phyloP scores from a whole-genome alignment of 1,140 invertebrate genomes.

The Brachionus manjavacas region DNA sequence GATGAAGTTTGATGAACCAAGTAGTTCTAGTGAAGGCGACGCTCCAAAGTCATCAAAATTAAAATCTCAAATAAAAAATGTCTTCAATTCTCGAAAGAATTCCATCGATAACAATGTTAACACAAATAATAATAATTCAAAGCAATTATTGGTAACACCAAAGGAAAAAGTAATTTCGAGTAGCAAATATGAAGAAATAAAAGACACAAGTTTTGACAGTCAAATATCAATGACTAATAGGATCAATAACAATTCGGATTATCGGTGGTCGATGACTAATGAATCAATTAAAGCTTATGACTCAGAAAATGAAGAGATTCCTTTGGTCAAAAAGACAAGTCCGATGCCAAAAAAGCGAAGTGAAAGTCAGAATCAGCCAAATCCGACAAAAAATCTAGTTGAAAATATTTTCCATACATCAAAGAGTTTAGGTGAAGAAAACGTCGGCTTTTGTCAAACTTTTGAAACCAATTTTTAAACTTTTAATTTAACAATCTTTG shows the following conservation, averaged over 20 bases:
- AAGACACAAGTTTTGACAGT: slow-evolving; percentile 30
- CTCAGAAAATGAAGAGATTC: slow-evolving; percentile 30
- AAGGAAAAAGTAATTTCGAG: neutral
- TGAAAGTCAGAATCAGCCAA: neutral
- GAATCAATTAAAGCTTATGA: slow-evolving; percentile 3
- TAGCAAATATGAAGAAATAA: slow-evolving; percentile 34
- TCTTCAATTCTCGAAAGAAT: slow-evolving; percentile 20
- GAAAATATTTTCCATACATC: neutral
- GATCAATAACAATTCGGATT: neutral
- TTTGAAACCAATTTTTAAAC: slow-evolving; percentile 25
- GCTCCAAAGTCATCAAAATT: neutral
- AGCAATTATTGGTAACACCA: neutral
- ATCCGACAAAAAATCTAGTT: neutral
- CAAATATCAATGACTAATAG: slow-evolving; percentile 2
- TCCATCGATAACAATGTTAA: neutral
- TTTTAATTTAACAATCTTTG: no score
- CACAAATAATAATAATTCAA: neutral
- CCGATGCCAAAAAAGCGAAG: neutral
- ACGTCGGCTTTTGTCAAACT: neutral
- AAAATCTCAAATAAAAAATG: neutral
- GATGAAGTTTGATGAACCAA: neutral
- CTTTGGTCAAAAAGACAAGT: neutral
- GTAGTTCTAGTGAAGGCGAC: neutral
- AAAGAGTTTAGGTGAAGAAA: neutral
- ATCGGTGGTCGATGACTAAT: slow-evolving; percentile 20